Evolutionary conservation across 2,888 invertebrate species (phyloP).

Genomic region (Tineola bisselliella): DNA sequence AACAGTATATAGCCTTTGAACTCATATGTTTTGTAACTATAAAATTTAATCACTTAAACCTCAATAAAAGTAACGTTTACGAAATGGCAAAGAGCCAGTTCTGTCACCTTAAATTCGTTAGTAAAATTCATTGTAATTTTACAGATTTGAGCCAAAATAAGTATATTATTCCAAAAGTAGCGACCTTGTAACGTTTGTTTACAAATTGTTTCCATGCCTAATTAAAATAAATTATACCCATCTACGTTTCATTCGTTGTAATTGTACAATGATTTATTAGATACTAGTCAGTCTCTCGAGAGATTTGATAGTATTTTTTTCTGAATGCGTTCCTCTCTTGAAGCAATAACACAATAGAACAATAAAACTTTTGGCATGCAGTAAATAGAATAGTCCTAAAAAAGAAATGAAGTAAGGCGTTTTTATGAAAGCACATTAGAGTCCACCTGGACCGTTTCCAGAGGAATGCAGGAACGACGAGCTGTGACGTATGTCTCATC

Average conservation of each 20-base stretch:
- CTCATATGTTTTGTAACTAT: neutral
- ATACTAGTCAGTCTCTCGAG: too few species aligned
- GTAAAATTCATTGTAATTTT: neutral
- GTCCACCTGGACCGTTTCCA: slow-evolving; percentile 52
- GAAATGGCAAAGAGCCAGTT: neutral
- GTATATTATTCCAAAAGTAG: slow-evolving; percentile 17
- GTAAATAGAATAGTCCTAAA: neutral
- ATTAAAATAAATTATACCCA: too few species aligned
- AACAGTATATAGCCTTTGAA: neutral
- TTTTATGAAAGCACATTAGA: slow-evolving; percentile 4
- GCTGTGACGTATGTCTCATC: slow-evolving; percentile 20
- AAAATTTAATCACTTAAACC: neutral
- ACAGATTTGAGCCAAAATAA: neutral
- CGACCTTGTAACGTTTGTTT: slow-evolving; percentile 32
- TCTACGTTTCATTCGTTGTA: too few species aligned
- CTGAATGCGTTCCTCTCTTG: too few species aligned
- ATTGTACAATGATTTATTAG: too few species aligned
- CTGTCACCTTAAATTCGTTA: neutral
- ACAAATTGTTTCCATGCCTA: too few species aligned
- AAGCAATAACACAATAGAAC: too few species aligned
- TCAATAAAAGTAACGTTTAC: neutral
- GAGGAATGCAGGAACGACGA: slow-evolving; percentile 40
- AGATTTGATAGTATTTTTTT: too few species aligned
- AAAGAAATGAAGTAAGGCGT: neutral
- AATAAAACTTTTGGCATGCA: neutral